These are phyloP conservation scores for Mionectes macconnelli DNA, from an alignment of 2,113 vertebrate species.

Conservation along the genomic window DNA sequence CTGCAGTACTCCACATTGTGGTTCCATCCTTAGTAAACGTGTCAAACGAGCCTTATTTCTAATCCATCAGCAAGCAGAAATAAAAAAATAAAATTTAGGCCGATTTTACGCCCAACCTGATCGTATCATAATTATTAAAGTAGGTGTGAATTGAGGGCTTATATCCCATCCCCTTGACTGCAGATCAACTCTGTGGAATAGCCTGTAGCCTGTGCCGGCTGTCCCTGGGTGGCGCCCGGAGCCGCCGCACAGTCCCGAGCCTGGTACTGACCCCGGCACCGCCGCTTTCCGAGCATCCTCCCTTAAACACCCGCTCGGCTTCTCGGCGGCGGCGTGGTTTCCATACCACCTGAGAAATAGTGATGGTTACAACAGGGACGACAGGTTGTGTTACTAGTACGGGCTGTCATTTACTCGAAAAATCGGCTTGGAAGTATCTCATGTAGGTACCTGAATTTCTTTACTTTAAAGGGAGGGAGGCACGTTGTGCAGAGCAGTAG, in stretches of 20 bases:
- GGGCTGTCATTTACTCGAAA: neutral
- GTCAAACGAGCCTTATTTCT: neutral
- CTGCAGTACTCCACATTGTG: neutral
- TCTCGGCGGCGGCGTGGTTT: neutral
- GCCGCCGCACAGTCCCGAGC: neutral
- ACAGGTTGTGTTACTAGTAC: too few relatives aligned
- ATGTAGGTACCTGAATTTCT: neutral
- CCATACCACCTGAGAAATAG: neutral
- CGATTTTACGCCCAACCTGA: neutral
- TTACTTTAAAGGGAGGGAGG: neutral
- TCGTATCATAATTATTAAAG: neutral
- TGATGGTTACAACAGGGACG: neutral
- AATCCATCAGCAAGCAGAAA: neutral
- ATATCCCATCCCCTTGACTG: neutral
- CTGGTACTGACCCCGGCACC: too few relatives aligned
- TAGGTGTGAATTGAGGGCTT: neutral
- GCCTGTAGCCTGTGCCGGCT: neutral
- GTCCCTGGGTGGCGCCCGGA: constrained; percentile 59
- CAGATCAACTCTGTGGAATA: neutral
- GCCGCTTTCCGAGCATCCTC: neutral
- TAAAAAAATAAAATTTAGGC: neutral
- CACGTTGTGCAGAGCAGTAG: neutral
- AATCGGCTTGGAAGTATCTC: neutral
- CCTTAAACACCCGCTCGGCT: too few relatives aligned
- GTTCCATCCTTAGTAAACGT: neutral